A percentile compares a stretch with the other conserved stretches of the same genome.
Conservation (phyloP, 2,888 invertebrate species). For the Leptinotarsa peninsularis region DNA sequence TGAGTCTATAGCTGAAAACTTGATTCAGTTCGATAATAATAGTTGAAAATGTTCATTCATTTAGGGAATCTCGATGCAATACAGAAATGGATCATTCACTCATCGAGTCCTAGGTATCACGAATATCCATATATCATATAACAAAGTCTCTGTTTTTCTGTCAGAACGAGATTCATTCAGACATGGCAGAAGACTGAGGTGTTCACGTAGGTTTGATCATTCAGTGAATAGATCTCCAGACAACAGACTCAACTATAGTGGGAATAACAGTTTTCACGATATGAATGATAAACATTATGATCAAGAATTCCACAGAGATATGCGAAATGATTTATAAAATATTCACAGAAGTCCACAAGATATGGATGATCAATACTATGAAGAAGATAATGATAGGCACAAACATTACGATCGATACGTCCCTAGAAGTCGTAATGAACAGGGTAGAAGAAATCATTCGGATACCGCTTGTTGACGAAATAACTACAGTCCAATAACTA, state of each 20-base stretch:
- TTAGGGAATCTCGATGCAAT: too few species aligned
- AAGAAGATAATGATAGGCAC: too few species aligned
- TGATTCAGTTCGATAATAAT: not conserved
- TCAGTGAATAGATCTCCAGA: conserved; percentile 19
- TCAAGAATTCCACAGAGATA: too few species aligned
- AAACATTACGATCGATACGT: conserved; percentile 35
- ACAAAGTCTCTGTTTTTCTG: too few species aligned
- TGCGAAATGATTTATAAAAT: too few species aligned
- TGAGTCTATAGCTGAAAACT: not conserved
- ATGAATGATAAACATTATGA: too few species aligned
- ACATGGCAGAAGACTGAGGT: not conserved
- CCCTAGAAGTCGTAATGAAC: conserved; percentile 31
- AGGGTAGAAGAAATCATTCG: conserved; percentile 30
- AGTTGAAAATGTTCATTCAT: not conserved
- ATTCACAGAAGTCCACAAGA: not conserved
- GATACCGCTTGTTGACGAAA: conserved; percentile 31
- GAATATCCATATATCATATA: too few species aligned
- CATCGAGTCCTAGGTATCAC: too few species aligned
- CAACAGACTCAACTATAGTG: conserved; percentile 25
- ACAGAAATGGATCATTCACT: too few species aligned
- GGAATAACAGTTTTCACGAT: conserved; percentile 15
- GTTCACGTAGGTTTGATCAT: conserved; percentile 15
- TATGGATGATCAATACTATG: not conserved
- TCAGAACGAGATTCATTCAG: too few species aligned
- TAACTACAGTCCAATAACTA: conserved; percentile 32